Conservation (phyloP, 2,113 vertebrate species). For the Anarhynchus alexandrinus region DNA sequence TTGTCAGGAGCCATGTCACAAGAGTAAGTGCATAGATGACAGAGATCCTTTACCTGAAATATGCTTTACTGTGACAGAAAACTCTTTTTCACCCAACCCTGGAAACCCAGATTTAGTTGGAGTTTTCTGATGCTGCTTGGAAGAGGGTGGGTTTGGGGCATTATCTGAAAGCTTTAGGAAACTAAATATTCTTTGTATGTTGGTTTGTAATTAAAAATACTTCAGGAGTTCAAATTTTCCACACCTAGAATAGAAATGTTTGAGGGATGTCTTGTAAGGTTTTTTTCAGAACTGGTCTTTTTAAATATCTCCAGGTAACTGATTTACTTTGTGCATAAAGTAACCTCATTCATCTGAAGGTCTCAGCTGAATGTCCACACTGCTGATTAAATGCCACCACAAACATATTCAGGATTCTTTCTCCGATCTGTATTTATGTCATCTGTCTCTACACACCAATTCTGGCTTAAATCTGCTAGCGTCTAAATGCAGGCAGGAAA, state of each 20-base stretch:
- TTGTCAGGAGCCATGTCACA: conserved; percentile 22
- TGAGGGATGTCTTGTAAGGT: background rate
- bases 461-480: background rate
- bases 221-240: background rate
- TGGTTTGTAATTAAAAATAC: background rate
- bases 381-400: background rate
- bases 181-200: background rate
- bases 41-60: background rate
- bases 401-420: background rate
- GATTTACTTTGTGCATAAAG: background rate
- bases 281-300: background rate
- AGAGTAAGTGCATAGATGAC: background rate
- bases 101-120: background rate
- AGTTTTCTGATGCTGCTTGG: background rate
- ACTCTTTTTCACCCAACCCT: background rate
- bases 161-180: background rate
- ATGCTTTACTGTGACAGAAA: background rate
- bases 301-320: background rate
- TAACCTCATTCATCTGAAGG: background rate
- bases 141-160: background rate
- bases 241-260: background rate
- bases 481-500: background rate
- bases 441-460: background rate
- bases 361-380: background rate
- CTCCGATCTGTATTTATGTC: background rate